A percentile compares a stretch with the other conserved stretches of the same genome.
phyloP scores from a whole-genome alignment of 2,797 vertebrate genomes.

The Macropodus opercularis region DNA sequence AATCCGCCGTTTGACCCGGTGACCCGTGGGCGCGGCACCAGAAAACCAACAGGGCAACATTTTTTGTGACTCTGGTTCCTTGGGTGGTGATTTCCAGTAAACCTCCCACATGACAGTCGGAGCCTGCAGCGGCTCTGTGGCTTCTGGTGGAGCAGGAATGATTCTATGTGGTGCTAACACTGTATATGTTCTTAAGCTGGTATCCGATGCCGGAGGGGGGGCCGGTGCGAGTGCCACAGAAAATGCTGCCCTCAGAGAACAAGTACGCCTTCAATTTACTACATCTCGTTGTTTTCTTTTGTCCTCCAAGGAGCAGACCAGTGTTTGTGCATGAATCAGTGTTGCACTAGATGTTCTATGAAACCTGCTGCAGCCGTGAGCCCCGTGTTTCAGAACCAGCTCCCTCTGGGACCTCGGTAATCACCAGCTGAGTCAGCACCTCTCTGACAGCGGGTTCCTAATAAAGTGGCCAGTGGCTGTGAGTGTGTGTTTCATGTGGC shows the following conservation, averaged over 20 bases:
- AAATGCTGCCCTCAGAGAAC: slow-evolving; percentile 84
- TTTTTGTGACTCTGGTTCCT: slow-evolving; percentile 79
- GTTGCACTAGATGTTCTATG: too few relatives aligned
- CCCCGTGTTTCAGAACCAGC: too few relatives aligned
- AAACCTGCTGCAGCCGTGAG: too few relatives aligned
- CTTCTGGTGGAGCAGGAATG: slow-evolving; percentile 38
- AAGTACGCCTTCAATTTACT: slow-evolving; percentile 76
- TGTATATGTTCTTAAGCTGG: slow-evolving; percentile 81
- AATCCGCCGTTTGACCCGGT: slow-evolving; percentile 65
- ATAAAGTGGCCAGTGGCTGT: too few relatives aligned
- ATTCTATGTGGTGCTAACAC: slow-evolving; percentile 70
- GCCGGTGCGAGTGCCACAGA: slow-evolving; percentile 80
- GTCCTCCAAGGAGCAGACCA: slow-evolving; percentile 10
- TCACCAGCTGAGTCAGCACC: too few relatives aligned
- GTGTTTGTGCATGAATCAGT: slow-evolving; percentile 5
- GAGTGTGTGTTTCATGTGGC: too few relatives aligned
- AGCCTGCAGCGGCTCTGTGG: slow-evolving; percentile 40
- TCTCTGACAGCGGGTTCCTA: too few relatives aligned
- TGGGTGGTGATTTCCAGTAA: slow-evolving; percentile 73
- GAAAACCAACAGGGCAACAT: slow-evolving; percentile 71
- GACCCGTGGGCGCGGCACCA: slow-evolving; percentile 46
- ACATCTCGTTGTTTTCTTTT: slow-evolving; percentile 30
- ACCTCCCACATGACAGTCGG: slow-evolving; percentile 61
- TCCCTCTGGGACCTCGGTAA: too few relatives aligned
- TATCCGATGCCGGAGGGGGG: slow-evolving; percentile 81